phyloP scores from a whole-genome alignment of 2,888 invertebrate genomes.

The Temnothorax ravouxi region DNA sequence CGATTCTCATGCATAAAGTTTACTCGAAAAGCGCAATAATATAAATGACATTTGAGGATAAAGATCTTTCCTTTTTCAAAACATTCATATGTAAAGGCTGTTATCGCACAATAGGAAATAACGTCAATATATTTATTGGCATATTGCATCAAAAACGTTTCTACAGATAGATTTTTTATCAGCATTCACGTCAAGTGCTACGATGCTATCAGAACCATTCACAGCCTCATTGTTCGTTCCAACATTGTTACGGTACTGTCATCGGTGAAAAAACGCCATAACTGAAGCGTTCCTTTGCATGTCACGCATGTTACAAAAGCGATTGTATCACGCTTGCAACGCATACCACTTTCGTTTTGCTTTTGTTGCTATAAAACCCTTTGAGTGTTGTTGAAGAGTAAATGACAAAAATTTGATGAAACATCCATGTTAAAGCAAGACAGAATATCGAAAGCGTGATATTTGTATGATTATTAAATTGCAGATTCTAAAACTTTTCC shows the following conservation, averaged over 20 bases:
- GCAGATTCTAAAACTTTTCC: background rate
- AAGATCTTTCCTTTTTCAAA: background rate
- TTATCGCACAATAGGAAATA: slow-evolving; percentile 1
- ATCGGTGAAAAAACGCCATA: slow-evolving; percentile 33
- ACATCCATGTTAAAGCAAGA: background rate
- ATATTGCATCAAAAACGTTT: slow-evolving; percentile 30
- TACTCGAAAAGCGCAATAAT: slow-evolving; percentile 11
- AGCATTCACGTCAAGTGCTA: slow-evolving; percentile 21
- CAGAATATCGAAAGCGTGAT: background rate
- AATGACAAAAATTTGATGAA: slow-evolving; percentile 18
- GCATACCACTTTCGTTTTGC: slow-evolving; percentile 37
- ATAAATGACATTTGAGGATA: background rate
- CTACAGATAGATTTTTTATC: slow-evolving; percentile 42
- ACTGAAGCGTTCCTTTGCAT: slow-evolving; percentile 44
- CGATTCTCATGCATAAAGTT: background rate
- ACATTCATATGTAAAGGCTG: background rate
- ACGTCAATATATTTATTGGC: slow-evolving; percentile 22
- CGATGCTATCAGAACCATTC: slow-evolving; percentile 42
- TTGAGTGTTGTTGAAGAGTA: slow-evolving; percentile 24
- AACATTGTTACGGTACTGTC: slow-evolving; percentile 43
- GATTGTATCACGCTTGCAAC: slow-evolving; percentile 34
- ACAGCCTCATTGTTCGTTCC: slow-evolving; percentile 34
- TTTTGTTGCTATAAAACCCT: slow-evolving; percentile 23
- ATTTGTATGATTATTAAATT: background rate
- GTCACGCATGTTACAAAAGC: slow-evolving; percentile 49